These are phyloP conservation scores for Serranus cabrilla DNA, from an alignment of 2,797 vertebrate species.

Conservation along the genomic window DNA sequence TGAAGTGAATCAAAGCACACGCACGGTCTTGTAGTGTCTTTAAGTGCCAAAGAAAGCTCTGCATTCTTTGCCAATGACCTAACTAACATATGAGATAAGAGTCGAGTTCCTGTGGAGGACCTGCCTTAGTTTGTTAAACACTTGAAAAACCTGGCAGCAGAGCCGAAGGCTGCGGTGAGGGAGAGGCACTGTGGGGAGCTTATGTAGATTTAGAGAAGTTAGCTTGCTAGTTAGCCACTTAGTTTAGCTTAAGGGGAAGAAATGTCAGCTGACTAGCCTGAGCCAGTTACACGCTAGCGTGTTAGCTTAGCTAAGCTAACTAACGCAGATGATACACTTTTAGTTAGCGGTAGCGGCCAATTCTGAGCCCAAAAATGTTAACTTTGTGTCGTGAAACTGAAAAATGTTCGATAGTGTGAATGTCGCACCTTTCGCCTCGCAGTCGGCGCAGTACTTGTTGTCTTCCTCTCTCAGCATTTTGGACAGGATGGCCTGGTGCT, in stretches of 20 bases:
- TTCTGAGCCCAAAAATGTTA: neutral
- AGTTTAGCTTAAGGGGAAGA: constrained; percentile 70
- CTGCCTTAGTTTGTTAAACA: neutral
- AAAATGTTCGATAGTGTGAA: neutral
- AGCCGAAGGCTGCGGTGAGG: neutral
- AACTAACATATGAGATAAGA: neutral
- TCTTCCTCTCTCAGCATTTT: constrained; percentile 97
- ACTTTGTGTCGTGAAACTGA: neutral
- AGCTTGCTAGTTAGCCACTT: constrained; percentile 77
- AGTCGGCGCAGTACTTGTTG: constrained; percentile 99
- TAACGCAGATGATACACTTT: neutral
- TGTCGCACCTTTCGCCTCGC: constrained; percentile 94
- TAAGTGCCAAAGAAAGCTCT: neutral
- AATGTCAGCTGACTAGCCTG: constrained; percentile 77
- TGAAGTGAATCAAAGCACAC: neutral
- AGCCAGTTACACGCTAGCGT: constrained; percentile 38
- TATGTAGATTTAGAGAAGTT: constrained; percentile 67
- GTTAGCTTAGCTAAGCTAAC: constrained; percentile 51
- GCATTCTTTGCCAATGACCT: constrained; percentile 11
- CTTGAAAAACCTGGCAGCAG: neutral
- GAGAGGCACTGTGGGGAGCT: constrained; percentile 22
- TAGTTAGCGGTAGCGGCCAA: neutral
- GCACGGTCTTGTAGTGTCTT: constrained; percentile 5
- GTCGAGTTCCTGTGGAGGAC: neutral
- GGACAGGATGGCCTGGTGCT: constrained; percentile 98